phyloP scores from a whole-genome alignment of 2,888 invertebrate species.

The Ischnus inquisitorius region DNA sequence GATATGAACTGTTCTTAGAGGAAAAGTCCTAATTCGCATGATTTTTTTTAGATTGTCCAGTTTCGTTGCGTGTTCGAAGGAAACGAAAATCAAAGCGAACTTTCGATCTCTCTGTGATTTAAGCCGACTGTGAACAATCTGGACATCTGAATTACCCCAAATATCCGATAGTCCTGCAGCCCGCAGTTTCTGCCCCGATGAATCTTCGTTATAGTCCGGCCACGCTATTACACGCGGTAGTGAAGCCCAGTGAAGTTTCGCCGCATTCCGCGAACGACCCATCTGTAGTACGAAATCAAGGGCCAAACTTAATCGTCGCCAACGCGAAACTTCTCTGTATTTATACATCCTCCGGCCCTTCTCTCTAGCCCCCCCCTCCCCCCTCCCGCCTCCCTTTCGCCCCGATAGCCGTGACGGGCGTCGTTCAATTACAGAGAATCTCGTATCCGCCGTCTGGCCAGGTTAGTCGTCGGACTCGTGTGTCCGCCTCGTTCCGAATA shows the following conservation, averaged over 20 bases:
- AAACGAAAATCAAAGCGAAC: not conserved
- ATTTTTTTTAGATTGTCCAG: too few relatives aligned
- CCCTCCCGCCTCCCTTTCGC: constrained; percentile 44
- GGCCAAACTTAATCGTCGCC: constrained; percentile 60
- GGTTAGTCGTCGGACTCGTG: constrained; percentile 15
- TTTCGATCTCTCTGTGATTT: not conserved
- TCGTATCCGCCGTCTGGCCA: constrained; percentile 41
- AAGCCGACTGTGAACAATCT: not conserved
- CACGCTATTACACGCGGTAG: constrained; percentile 37
- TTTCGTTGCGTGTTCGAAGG: too few relatives aligned
- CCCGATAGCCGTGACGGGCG: constrained; percentile 16
- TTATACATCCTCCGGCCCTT: constrained; percentile 68
- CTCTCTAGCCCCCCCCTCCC: too few relatives aligned
- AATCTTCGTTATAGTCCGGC: not conserved
- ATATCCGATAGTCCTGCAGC: not conserved
- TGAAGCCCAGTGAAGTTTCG: constrained; percentile 51
- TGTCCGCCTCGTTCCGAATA: constrained; percentile 31
- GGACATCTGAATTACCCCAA: not conserved
- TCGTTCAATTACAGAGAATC: constrained; percentile 71
- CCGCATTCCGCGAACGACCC: not conserved
- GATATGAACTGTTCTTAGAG: too few relatives aligned
- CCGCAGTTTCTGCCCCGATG: not conserved
- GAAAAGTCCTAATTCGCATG: too few relatives aligned
- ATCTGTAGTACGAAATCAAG: not conserved
- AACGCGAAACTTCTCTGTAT: constrained; percentile 67